phyloP scores from a whole-genome alignment of 37 sponge, comb jelly and placozoan genomes.

The Trichoplax adhaerens region DNA sequence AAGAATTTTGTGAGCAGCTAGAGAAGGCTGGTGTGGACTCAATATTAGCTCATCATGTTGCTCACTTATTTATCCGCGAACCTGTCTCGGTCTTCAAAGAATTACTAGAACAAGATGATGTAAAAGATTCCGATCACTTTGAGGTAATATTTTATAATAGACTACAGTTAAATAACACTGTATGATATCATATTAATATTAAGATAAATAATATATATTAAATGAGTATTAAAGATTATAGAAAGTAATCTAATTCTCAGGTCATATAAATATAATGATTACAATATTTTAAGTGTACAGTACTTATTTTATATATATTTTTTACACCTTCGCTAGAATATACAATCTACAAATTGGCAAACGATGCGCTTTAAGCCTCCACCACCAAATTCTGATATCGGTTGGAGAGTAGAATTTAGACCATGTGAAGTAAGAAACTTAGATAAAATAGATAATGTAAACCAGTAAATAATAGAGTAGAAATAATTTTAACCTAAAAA shows the following conservation, averaged over 20 bases:
- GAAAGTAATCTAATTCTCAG: slow-evolving; percentile 1
- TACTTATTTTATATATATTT: slow-evolving; percentile 1
- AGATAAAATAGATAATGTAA: not conserved
- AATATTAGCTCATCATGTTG: slow-evolving; percentile 71
- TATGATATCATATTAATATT: not conserved
- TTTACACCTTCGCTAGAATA: slow-evolving; percentile 33
- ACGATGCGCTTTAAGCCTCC: slow-evolving; percentile 98
- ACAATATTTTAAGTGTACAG: not conserved
- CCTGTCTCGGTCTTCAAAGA: slow-evolving; percentile 71
- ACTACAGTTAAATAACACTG: not conserved
- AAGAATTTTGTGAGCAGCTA: slow-evolving; percentile 40
- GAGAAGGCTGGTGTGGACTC: slow-evolving; percentile 57
- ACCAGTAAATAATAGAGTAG: too few species aligned
- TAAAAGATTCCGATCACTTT: slow-evolving; percentile 76
- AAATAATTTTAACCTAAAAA: not conserved
- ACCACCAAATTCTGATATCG: slow-evolving; percentile 75
- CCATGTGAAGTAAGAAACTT: slow-evolving; percentile 47
- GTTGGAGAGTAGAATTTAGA: slow-evolving; percentile 98
- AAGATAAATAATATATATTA: not conserved
- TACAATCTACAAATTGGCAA: slow-evolving; percentile 97
- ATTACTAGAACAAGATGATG: slow-evolving; percentile 55
- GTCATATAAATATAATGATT: not conserved
- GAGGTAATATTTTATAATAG: slow-evolving; percentile 30
- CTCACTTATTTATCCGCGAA: slow-evolving; percentile 85
- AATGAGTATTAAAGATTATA: not conserved